Conservation (phyloP, 2,888 invertebrate genomes). For the Ceratothoa steindachneri region DNA sequence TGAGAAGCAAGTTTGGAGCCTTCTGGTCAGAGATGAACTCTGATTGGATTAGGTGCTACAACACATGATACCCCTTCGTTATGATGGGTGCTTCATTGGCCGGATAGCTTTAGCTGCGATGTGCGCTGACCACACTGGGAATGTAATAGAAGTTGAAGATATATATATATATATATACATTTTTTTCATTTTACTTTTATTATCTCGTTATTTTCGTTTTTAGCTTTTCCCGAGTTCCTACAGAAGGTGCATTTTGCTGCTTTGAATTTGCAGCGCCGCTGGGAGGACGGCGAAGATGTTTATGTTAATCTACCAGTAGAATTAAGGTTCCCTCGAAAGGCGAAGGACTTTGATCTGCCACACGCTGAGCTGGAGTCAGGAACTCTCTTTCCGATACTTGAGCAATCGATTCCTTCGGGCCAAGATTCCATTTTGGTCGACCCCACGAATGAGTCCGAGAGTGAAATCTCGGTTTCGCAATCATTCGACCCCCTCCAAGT, state of each 20-base stretch:
- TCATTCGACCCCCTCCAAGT: background rate
- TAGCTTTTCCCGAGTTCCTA: conserved; percentile 44
- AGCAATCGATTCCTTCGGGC: background rate
- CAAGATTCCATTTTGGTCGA: background rate
- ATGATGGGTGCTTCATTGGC: too few species aligned
- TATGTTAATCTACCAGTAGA: conserved; percentile 28
- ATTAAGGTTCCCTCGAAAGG: conserved; percentile 12
- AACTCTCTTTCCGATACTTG: too few species aligned
- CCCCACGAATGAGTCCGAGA: background rate
- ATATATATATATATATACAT: too few species aligned
- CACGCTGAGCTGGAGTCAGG: background rate
- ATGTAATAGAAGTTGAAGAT: too few species aligned
- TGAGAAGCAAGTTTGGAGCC: too few species aligned
- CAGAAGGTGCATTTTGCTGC: conserved; percentile 39
- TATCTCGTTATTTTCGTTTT: too few species aligned
- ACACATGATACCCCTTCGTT: too few species aligned
- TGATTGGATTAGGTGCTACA: too few species aligned
- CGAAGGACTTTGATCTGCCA: background rate
- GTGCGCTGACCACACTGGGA: too few species aligned
- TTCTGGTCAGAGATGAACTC: too few species aligned
- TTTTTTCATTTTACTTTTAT: too few species aligned
- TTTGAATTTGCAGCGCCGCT: conserved; percentile 27
- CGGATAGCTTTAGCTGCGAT: too few species aligned
- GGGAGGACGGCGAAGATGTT: conserved; percentile 33
- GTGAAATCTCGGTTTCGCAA: conserved; percentile 1